Evolutionary conservation across 2,113 vertebrate genomes (phyloP), one percentile per base, ranked within the genome.

Genomic region (Ctenomys sociabilis): DNA sequence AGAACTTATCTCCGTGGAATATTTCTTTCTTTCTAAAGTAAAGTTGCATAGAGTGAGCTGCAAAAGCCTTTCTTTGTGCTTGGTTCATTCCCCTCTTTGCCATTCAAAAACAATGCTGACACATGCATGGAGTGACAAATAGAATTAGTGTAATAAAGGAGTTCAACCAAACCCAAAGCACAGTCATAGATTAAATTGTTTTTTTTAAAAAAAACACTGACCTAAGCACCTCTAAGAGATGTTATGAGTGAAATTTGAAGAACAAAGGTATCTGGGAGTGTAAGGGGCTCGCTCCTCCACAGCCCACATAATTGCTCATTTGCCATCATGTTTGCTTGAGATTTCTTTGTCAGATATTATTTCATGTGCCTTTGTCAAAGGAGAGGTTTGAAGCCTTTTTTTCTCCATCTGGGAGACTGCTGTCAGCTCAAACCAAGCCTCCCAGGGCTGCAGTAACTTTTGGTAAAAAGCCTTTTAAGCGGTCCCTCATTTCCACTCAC

Each of bases 151-250:
- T 97, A 98, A 98, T 98, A 98, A 98, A 98, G 98, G 98, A 98
- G 98, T 97, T 98, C 98, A 98, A 97, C 97, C 95, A 97, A 98
- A 98, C 97, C 95, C 97, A 98, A 97, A 98, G 97, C 98, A 97
- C 91, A 96, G 98, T 98, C 98, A 97, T 98, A 98, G 98, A 98
- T 98, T 98, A 97, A 97, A 93, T 98, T 98, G 98, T 98, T 98
- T 99, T 98, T n/a, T n/a, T n/a, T n/a, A n/a, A 11, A 98, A 98
- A 99, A 99, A 99, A 97, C 97, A 98, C 98, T 99, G 98, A 99
- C 98, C 98, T 99, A 98, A 99, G 99, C 98, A 99, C 97, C 98
- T 99, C 97, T 97, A 97, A 97, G 97, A 98, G 98, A 98, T 98
- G 98, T 98, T 98, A 98, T 97, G 98, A 97, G 94, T 97, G 97